phyloP scores from a whole-genome alignment of 30 jellyfish, hydroid and myxozoan genomes.

The Pseudorhiza aurosa region DNA sequence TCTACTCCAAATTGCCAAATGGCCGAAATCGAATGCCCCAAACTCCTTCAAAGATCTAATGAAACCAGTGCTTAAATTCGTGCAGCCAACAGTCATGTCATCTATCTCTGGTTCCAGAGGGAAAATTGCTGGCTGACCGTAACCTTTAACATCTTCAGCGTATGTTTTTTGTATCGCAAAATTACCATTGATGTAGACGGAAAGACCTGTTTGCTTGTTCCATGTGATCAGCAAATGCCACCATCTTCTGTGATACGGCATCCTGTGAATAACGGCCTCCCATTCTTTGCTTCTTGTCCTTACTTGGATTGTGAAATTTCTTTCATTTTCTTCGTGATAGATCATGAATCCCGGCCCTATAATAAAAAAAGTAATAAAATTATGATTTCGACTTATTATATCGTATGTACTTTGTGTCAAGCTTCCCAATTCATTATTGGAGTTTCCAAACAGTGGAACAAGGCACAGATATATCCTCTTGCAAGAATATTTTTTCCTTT shows the following conservation, averaged over 20 bases:
- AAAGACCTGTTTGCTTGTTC: slow-evolving; percentile 65
- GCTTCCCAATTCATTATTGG: no score
- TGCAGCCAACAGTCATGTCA: slow-evolving; percentile 30
- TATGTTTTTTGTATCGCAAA: slow-evolving; percentile 31
- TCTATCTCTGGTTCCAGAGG: not conserved
- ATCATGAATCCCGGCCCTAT: slow-evolving; percentile 76
- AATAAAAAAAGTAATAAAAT: no score
- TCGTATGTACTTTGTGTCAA: no score
- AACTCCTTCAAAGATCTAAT: not conserved
- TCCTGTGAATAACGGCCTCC: slow-evolving; percentile 51
- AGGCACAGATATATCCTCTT: no score
- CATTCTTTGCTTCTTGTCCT: slow-evolving; percentile 48
- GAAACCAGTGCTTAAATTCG: slow-evolving; percentile 13
- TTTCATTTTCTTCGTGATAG: slow-evolving; percentile 23
- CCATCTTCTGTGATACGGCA: slow-evolving; percentile 74
- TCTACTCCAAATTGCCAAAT: slow-evolving; percentile 83
- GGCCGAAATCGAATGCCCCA: slow-evolving; percentile 87
- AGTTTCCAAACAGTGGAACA: no score
- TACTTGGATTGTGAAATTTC: slow-evolving; percentile 47
- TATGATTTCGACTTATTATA: no score
- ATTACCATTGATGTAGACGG: slow-evolving; percentile 64
- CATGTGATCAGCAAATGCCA: slow-evolving; percentile 83
- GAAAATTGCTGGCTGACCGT: not conserved
- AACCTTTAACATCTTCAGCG: slow-evolving; percentile 8
- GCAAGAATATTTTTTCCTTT: no score